A percentile compares a stretch with the other conserved stretches of the same genome.
phyloP scores from a whole-genome alignment of 2,888 invertebrate species.

The Dasysyrphus tricinctus region DNA sequence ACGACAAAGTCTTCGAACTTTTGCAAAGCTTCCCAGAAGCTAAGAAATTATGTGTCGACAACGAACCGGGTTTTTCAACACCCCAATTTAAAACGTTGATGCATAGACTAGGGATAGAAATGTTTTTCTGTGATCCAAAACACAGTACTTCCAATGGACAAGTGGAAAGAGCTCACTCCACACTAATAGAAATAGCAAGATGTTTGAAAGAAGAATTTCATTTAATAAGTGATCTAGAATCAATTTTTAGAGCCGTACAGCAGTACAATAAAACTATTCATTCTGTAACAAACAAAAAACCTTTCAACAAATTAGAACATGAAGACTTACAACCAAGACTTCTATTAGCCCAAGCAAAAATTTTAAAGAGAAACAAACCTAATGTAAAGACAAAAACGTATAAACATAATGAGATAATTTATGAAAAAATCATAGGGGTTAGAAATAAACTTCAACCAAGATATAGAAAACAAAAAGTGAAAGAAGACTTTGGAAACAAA shows the following conservation, averaged over 20 bases:
- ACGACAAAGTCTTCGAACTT: not conserved
- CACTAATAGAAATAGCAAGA: not conserved
- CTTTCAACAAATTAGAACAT: not conserved
- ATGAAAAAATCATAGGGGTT: conserved; percentile 21
- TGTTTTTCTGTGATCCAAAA: no score
- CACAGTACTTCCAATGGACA: no score
- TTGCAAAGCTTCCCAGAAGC: conserved; percentile 14
- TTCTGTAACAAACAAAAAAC: not conserved
- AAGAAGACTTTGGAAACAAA: conserved; percentile 34
- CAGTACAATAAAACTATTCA: not conserved
- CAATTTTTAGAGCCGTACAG: not conserved
- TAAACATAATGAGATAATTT: no score
- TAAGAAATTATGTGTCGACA: no score
- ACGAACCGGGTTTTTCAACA: no score
- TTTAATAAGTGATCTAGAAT: not conserved
- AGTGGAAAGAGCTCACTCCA: no score
- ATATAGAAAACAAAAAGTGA: conserved; percentile 33
- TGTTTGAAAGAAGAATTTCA: not conserved
- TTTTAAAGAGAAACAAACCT: no score
- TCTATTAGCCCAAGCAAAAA: not conserved
- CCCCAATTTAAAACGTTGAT: no score
- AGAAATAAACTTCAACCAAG: conserved; percentile 25
- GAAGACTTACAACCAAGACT: not conserved
- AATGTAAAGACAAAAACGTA: no score
- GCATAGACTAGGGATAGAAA: no score